These are phyloP conservation scores for Hymenopus coronatus DNA, from an alignment of 2,888 invertebrate species.

Conservation along the genomic window DNA sequence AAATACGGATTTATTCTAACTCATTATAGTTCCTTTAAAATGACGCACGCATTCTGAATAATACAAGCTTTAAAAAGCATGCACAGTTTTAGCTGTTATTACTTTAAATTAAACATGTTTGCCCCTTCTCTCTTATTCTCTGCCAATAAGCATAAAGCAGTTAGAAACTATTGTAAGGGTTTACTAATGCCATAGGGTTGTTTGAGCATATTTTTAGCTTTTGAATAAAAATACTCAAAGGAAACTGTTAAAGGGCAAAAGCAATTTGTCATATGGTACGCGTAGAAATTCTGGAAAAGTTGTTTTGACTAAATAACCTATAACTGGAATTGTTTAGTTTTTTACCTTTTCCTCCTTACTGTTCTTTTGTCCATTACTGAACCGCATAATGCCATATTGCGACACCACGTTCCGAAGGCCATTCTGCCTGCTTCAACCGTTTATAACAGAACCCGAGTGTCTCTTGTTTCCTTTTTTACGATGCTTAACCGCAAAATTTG, in stretches of 20 bases:
- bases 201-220: neutral
- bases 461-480: neutral
- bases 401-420: neutral
- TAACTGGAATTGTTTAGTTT: neutral
- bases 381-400: neutral
- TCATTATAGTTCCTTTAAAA: too few species aligned
- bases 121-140: too few species aligned
- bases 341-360: neutral
- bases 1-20: too few species aligned
- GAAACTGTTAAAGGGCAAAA: neutral
- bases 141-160: too few species aligned
- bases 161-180: neutral
- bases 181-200: neutral
- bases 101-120: too few species aligned
- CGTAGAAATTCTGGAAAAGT: neutral
- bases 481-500: neutral
- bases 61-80: too few species aligned
- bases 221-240: neutral
- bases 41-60: too few species aligned
- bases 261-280: neutral
- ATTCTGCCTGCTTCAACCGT: neutral
- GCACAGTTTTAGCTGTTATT: too few species aligned
- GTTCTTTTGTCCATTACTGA: neutral
- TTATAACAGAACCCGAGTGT: neutral
- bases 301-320: neutral